Evolutionary conservation across 2,888 invertebrate genomes (phyloP).

Genomic region (Drosophila pegasa): DNA sequence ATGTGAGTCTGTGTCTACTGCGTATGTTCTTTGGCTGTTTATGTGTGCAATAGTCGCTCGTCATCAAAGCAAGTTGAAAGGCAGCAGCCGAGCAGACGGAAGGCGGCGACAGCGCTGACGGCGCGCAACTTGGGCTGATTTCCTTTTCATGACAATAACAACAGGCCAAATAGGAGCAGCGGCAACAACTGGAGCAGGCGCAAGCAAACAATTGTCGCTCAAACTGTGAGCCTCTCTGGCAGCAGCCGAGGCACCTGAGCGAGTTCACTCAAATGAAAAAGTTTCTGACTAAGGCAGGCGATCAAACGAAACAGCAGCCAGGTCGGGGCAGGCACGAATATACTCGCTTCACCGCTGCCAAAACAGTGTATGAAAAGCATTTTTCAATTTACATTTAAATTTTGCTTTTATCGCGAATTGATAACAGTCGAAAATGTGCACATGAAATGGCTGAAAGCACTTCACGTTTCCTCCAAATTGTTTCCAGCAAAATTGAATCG

Average conservation of each 20-base stretch:
- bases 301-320: constrained; percentile 5
- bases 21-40: constrained; percentile 32
- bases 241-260: constrained; percentile 11
- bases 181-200: neutral
- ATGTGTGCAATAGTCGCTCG: constrained; percentile 34
- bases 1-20: neutral
- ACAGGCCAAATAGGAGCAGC: constrained; percentile 15
- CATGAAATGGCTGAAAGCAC: neutral
- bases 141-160: constrained; percentile 44
- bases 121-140: constrained; percentile 41
- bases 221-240: constrained; percentile 28
- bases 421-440: neutral
- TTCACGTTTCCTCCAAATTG: neutral
- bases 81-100: constrained; percentile 25
- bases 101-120: constrained; percentile 48
- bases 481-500: no score
- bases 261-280: constrained; percentile 6
- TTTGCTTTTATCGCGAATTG: neutral
- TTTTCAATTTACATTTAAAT: constrained; percentile 15
- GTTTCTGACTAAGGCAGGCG: neutral
- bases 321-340: constrained; percentile 1
- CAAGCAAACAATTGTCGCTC: constrained; percentile 30
- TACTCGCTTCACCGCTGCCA: neutral
- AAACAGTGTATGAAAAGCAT: neutral
- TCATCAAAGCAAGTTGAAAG: constrained; percentile 51